Evolutionary conservation across 1,140 invertebrate species (phyloP).

Genomic region (Scaptomyza pallida): DNA sequence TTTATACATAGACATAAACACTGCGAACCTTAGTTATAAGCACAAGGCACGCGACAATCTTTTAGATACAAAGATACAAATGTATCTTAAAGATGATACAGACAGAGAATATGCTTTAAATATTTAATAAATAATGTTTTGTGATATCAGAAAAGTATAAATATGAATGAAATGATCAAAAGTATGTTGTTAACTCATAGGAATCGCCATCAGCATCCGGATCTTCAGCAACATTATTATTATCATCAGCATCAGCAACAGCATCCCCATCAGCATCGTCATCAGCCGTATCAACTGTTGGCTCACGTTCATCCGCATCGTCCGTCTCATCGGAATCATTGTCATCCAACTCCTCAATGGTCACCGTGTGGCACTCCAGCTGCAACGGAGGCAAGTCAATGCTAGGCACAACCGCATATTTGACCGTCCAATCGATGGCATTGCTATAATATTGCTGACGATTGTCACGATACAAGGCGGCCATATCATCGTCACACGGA

Average conservation of each 20-base stretch:
- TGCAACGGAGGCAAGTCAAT: background rate
- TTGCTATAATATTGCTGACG: background rate
- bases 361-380: background rate
- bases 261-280: background rate
- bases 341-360: background rate
- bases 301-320: background rate
- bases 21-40: constrained; percentile 49
- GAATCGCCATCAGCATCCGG: constrained; percentile 1
- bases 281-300: no score
- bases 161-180: background rate
- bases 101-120: constrained; percentile 15
- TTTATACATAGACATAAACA: constrained; percentile 2
- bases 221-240: no score
- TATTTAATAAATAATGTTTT: background rate
- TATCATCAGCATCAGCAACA: no score
- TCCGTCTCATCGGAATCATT: background rate
- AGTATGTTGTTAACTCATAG: background rate
- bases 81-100: constrained; percentile 41
- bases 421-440: constrained; percentile 16
- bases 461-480: constrained; percentile 13
- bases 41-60: constrained; percentile 60
- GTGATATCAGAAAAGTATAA: no score
- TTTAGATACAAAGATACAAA: constrained; percentile 31
- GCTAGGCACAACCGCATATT: constrained; percentile 14
- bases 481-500: constrained; percentile 13